Percentiles rank a stretch among this genome's conserved stretches.
phyloP scores from a whole-genome alignment of 1,140 invertebrate species.

The Trichonephila clavipes region DNA sequence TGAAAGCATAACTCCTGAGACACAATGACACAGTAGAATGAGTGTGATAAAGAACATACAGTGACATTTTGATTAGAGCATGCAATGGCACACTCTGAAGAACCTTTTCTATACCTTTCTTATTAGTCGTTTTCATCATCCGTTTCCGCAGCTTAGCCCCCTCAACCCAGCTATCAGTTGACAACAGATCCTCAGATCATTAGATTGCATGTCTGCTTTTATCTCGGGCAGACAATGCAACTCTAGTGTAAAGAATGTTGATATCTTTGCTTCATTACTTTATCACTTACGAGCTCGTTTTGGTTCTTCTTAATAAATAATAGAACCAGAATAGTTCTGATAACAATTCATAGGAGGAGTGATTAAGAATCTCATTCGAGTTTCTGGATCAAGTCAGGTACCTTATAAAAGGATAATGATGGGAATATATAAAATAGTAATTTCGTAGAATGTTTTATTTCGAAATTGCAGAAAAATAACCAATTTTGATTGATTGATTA shows the following conservation, averaged over 20 bases:
- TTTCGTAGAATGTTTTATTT: not conserved
- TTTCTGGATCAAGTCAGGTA: not conserved
- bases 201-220: not conserved
- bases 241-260: constrained; percentile 6
- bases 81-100: not conserved
- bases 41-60: not conserved
- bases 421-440: constrained; percentile 6
- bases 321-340: not conserved
- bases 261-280: constrained; percentile 24
- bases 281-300: not conserved
- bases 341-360: not conserved
- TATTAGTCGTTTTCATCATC: not conserved
- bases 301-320: constrained; percentile 22
- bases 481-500: no score
- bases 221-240: constrained; percentile 7
- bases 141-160: not conserved
- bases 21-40: no score
- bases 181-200: constrained; percentile 13
- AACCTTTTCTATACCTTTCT: not conserved
- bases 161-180: not conserved
- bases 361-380: not conserved
- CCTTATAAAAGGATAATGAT: not conserved
- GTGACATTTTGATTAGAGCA: not conserved
- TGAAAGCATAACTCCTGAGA: no score
- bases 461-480: not conserved